Evolutionary conservation across 2,797 vertebrate species (phyloP).

Genomic region (Gila robusta): DNA sequence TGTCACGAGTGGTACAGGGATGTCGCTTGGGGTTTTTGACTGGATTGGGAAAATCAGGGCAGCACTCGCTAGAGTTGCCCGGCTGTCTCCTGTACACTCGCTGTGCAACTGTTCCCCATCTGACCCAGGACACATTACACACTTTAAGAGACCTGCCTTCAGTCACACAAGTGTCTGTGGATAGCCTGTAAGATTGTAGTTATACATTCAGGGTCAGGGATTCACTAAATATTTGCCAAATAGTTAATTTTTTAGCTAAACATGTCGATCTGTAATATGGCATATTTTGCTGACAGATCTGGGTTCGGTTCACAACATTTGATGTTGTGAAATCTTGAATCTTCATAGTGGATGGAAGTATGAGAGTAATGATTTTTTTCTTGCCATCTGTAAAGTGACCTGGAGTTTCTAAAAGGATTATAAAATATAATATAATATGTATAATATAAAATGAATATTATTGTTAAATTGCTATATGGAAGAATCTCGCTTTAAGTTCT

Average conservation of each 20-base stretch:
- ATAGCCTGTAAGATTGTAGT: conserved; percentile 83
- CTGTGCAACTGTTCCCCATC: conserved; percentile 89
- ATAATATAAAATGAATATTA: not conserved
- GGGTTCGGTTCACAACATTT: not conserved
- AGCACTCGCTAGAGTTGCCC: conserved; percentile 83
- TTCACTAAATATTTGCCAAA: not conserved
- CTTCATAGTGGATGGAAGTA: not conserved
- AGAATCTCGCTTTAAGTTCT: not conserved
- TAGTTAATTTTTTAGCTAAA: not conserved
- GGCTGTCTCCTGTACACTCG: conserved; percentile 92
- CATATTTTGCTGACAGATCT: not conserved
- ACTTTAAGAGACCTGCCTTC: conserved; percentile 81
- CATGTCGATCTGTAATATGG: not conserved
- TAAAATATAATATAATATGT: not conserved
- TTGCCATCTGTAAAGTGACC: not conserved
- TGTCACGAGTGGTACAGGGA: conserved; percentile 81
- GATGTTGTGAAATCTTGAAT: not conserved
- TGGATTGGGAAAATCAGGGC: conserved; percentile 78
- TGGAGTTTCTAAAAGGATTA: not conserved
- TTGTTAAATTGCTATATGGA: not conserved
- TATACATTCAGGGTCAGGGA: not conserved
- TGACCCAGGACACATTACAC: conserved; percentile 87
- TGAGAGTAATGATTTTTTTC: not conserved
- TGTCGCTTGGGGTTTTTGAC: conserved; percentile 85
- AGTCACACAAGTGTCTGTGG: conserved; percentile 86